Evolutionary conservation across 2,113 vertebrate genomes (phyloP).

Genomic region (Myocastor coypus): DNA sequence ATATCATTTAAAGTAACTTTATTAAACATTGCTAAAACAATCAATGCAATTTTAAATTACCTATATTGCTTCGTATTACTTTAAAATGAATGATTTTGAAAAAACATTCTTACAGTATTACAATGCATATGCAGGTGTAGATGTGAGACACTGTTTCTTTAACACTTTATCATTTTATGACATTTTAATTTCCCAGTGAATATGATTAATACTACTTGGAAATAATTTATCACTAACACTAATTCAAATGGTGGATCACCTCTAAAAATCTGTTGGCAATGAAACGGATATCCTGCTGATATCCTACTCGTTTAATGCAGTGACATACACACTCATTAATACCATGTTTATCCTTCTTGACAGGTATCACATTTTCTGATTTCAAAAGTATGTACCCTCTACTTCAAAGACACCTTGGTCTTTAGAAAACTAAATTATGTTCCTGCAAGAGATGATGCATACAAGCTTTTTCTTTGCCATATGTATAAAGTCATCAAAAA

Average conservation of each 20-base stretch:
- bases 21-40: conserved; percentile 23
- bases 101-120: conserved; percentile 75
- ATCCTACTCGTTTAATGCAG: conserved; percentile 82
- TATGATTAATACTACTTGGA: conserved; percentile 86
- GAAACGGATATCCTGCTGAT: conserved; percentile 82
- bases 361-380: conserved; percentile 73
- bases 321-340: conserved; percentile 84
- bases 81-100: conserved; percentile 60
- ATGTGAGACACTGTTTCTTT: conserved; percentile 85
- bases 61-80: conserved; percentile 35
- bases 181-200: conserved; percentile 87
- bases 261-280: conserved; percentile 81
- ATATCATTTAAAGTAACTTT: conserved; percentile 6
- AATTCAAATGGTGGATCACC: conserved; percentile 85
- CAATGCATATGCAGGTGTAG: conserved; percentile 78
- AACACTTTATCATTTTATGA: conserved; percentile 86
- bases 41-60: conserved; percentile 63
- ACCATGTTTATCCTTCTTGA: conserved; percentile 77
- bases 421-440: conserved; percentile 76
- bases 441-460: conserved; percentile 65
- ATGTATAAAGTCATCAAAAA: conserved; percentile 68
- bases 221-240: conserved; percentile 86
- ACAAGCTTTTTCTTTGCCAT: conserved; percentile 52
- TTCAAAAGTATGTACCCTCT: conserved; percentile 72
- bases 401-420: conserved; percentile 76